phyloP scores from a whole-genome alignment of 2,113 vertebrate species.

The Hippocampus comes region DNA sequence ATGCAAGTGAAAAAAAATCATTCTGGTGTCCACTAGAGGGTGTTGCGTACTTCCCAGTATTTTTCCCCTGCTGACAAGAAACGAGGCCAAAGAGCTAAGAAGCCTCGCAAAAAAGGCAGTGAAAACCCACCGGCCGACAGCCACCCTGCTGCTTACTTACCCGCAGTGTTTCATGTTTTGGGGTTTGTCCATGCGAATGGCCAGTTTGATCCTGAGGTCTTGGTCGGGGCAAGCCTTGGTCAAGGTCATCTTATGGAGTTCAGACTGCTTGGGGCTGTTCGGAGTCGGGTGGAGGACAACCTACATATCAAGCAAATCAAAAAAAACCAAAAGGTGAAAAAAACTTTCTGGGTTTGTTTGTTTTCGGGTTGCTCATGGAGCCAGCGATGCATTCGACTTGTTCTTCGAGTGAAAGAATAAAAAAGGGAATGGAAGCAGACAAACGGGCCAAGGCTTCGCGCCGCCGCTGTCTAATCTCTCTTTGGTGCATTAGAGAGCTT shows the following conservation, averaged over 20 bases:
- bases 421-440: constrained; percentile 35
- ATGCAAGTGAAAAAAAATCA: neutral
- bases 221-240: constrained; percentile 98
- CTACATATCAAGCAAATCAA: constrained; percentile 49
- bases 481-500: constrained; percentile 69
- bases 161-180: constrained; percentile 99
- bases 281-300: constrained; percentile 97
- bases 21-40: constrained; percentile 58
- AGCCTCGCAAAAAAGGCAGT: constrained; percentile 31
- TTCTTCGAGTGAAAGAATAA: constrained; percentile 41
- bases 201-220: constrained; percentile 96
- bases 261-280: constrained; percentile 95
- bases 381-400: neutral
- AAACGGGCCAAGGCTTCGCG: constrained; percentile 34
- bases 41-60: constrained; percentile 52
- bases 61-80: constrained; percentile 60
- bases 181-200: constrained; percentile 97
- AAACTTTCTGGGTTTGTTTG: constrained; percentile 19
- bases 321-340: constrained; percentile 7
- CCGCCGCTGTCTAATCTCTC: constrained; percentile 59
- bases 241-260: constrained; percentile 97
- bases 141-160: constrained; percentile 78
- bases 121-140: constrained; percentile 25
- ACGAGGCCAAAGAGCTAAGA: constrained; percentile 63
- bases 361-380: too few species aligned